Conservation (phyloP, 2,113 vertebrate species). For the Felis chaus region DNA sequence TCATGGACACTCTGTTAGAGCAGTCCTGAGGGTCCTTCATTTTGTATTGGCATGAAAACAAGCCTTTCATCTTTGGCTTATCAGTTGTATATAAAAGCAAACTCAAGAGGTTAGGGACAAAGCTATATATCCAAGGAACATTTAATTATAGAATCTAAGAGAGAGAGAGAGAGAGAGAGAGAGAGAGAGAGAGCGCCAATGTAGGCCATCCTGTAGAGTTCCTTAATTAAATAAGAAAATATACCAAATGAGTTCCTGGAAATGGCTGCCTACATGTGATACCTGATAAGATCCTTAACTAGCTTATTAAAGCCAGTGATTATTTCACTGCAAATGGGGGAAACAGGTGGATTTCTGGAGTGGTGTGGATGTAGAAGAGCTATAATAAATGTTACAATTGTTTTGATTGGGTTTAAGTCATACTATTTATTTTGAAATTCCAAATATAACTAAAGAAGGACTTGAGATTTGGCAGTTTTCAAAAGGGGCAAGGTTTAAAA, state of each 20-base stretch:
- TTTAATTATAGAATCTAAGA: background rate
- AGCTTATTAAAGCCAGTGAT: background rate
- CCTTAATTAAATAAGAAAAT: background rate
- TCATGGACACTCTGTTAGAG: background rate
- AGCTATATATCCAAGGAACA: background rate
- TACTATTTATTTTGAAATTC: background rate
- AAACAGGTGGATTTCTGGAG: background rate
- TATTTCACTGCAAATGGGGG: background rate
- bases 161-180: no score
- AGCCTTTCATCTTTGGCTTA: fast-evolving
- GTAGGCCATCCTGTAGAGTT: background rate
- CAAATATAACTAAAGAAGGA: background rate
- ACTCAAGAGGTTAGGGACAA: background rate
- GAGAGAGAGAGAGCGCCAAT: fast-evolving
- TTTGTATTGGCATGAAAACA: background rate
- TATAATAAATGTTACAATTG: background rate
- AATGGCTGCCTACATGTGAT: background rate
- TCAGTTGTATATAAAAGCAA: background rate
- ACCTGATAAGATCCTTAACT: background rate
- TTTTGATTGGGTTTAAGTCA: background rate
- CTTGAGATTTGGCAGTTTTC: background rate
- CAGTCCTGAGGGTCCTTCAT: background rate
- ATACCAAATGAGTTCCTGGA: background rate
- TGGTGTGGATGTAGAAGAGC: background rate
- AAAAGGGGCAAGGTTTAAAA: background rate